Base-by-base conservation (phyloP, 2,888 invertebrate genomes). In the Ditylenchus weischeri region DNA sequence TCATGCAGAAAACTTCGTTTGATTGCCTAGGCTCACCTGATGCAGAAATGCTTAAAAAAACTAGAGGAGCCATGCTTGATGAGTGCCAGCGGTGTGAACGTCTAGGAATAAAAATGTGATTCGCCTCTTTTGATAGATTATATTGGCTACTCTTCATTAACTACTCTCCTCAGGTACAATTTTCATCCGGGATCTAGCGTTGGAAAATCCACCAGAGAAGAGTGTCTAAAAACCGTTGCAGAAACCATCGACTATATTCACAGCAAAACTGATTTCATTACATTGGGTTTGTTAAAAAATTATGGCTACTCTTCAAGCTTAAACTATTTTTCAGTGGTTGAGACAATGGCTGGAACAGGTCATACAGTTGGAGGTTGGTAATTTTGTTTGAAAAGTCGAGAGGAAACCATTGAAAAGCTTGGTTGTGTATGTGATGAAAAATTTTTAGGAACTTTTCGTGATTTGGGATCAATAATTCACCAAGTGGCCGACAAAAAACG, bases 51-150 rank as follows among this genome's bases (percentile, higher is more conserved):
- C 75, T 86, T 63, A 69, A 75, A 57, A 79, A 78, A 70, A 75
- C 72, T 70, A 75, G 85, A 13, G 80, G 78, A 13, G 78, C 81
- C 18, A 76, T 86, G 61, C 69, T 85, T 19, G 85, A 86, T 71
- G 86, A 86, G 68, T 79, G 86, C 19, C 76, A 80, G 70, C 75
- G 86, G 35, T 86, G 86, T 75, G 85, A 86, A 70, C 78, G 77
- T 51, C 80, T 86, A 5, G 85, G 85, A 4, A 80, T 86, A 7
- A 74, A 76, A 10, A 76, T 84, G 67, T 86, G 83, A 86, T 86
- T 74, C 85, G 86, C 70, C 86, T 86, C 75, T 86, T 86, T 59
- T 86, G 86, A 81, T 48, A n/a, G n/a, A n/a, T n/a, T n/a, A n/a
- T n/a, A 5, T 19, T 57, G 18, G 4, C 5, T 57, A 4, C 23